Evolutionary conservation across 1,140 invertebrate genomes (phyloP).

Genomic region (Portunus trituberculatus): DNA sequence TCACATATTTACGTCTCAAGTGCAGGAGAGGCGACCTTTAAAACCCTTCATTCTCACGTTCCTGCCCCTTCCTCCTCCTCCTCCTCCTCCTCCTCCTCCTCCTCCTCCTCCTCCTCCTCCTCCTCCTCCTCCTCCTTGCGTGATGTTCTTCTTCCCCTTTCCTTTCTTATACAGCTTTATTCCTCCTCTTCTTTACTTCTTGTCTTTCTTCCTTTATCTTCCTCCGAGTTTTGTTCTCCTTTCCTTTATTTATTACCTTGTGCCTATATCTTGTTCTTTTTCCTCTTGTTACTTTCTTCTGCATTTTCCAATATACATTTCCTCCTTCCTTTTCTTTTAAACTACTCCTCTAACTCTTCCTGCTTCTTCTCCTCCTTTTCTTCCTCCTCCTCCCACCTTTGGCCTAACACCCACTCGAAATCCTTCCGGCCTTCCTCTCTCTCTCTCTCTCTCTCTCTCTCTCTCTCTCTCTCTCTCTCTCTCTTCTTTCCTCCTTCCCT

Average conservation of each 20-base stretch:
- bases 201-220: neutral
- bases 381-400: neutral
- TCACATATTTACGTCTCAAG: slow-evolving; percentile 2
- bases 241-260: neutral
- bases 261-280: neutral
- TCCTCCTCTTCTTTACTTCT: too few relatives aligned
- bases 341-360: neutral
- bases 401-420: neutral
- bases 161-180: too few relatives aligned
- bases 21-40: neutral
- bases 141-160: neutral
- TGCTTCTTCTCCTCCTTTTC: neutral
- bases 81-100: neutral
- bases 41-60: slow-evolving; percentile 9
- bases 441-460: neutral
- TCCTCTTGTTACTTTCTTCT: neutral
- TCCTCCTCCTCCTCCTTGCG: neutral
- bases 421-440: neutral
- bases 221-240: neutral
- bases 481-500: neutral
- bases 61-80: neutral
- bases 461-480: neutral
- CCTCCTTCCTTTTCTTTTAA: neutral
- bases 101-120: too few relatives aligned
- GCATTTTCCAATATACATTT: neutral